phyloP scores from a whole-genome alignment of 2,888 invertebrate genomes.

The Lithophane semibrunnea region DNA sequence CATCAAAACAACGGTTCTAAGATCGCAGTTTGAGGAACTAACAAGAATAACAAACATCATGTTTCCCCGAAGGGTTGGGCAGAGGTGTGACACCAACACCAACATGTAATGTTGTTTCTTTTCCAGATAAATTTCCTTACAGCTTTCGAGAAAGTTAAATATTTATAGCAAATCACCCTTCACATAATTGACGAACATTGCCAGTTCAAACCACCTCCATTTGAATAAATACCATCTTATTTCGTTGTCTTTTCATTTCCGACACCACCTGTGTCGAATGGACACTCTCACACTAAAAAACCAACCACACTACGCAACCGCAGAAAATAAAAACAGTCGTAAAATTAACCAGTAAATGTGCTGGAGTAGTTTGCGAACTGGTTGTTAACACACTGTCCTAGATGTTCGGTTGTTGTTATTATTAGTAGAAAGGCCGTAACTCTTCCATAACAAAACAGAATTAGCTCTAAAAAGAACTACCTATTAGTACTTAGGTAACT shows the following conservation, averaged over 20 bases:
- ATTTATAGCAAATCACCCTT: background rate
- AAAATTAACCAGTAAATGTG: conserved; percentile 40
- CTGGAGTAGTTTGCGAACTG: conserved; percentile 30
- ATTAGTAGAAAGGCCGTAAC: background rate
- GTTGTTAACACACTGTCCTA: conserved; percentile 52
- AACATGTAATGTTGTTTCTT: background rate
- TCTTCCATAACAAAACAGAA: conserved; percentile 1
- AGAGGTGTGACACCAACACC: background rate
- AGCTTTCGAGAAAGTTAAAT: background rate
- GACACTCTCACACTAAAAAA: conserved; percentile 14
- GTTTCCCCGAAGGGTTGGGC: background rate
- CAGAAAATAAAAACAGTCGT: conserved; percentile 45
- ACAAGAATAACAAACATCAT: background rate
- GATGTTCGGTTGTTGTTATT: conserved; percentile 22
- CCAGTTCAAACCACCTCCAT: background rate
- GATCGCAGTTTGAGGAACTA: background rate
- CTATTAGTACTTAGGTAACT: conserved; percentile 1
- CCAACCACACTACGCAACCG: background rate
- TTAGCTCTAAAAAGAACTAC: background rate
- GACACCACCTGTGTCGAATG: background rate
- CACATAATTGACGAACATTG: background rate
- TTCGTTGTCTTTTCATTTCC: conserved; percentile 6
- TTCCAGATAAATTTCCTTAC: background rate
- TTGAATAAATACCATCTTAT: background rate
- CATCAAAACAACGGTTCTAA: background rate